phyloP scores from a whole-genome alignment of 2,797 vertebrate species.

The Ctenopoma multispine region DNA sequence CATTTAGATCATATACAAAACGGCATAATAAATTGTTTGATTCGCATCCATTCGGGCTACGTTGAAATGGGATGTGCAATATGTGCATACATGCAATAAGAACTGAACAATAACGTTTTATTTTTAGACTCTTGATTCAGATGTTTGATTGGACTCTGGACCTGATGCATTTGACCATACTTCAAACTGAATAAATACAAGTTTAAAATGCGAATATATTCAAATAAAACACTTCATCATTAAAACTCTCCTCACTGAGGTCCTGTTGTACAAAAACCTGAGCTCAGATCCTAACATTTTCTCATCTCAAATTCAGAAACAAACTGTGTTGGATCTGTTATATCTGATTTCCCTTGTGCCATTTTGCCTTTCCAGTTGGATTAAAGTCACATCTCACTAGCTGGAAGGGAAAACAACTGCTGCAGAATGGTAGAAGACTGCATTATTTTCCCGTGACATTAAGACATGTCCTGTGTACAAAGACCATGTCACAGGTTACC shows the following conservation, averaged over 20 bases:
- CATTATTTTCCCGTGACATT: slow-evolving; percentile 20
- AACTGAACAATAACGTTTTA: not conserved
- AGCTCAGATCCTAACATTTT: slow-evolving; percentile 6
- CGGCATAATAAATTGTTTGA: too few relatives aligned
- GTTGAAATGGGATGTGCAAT: not conserved
- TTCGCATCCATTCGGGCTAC: too few relatives aligned
- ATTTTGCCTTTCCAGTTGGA: slow-evolving; percentile 19
- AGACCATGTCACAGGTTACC: not conserved
- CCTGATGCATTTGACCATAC: slow-evolving; percentile 4
- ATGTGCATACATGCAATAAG: not conserved
- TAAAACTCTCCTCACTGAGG: slow-evolving; percentile 18
- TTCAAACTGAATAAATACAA: slow-evolving; percentile 38
- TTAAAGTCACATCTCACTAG: not conserved
- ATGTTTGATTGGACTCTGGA: not conserved
- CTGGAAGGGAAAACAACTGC: slow-evolving; percentile 27
- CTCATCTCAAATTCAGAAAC: slow-evolving; percentile 26
- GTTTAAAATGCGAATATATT: slow-evolving; percentile 30
- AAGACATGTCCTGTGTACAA: slow-evolving; percentile 2
- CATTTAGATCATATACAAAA: not conserved
- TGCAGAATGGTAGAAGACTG: slow-evolving; percentile 21
- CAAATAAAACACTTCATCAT: slow-evolving; percentile 16
- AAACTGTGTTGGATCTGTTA: slow-evolving; percentile 29
- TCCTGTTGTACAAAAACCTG: slow-evolving; percentile 3
- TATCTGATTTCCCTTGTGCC: slow-evolving; percentile 26
- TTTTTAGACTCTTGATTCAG: not conserved